Evolutionary conservation across 1,140 invertebrate species (phyloP).

Genomic region (Tachypleus tridentatus): DNA sequence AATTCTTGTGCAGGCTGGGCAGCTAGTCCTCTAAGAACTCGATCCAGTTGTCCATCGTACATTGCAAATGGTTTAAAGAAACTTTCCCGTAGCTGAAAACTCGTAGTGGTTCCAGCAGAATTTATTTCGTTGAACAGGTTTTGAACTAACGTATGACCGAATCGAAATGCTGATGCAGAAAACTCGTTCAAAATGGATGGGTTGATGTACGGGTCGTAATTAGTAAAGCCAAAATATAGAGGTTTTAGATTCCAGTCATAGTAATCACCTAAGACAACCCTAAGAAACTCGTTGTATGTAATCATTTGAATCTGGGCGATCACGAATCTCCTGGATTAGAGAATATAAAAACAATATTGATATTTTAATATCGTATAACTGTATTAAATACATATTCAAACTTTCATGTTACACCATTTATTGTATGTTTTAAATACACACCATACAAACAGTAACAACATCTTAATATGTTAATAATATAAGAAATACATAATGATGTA

Average conservation of each 20-base stretch:
- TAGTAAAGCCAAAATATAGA: constrained; percentile 40
- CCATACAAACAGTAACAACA: no score
- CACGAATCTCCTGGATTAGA: constrained; percentile 52
- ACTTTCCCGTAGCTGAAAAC: constrained; percentile 18
- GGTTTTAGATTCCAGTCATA: constrained; percentile 51
- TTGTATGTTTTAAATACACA: no score
- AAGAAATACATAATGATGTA: no score
- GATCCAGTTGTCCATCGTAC: constrained; percentile 18
- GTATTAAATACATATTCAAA: no score
- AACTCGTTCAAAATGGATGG: constrained; percentile 68
- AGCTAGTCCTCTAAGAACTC: constrained; percentile 17
- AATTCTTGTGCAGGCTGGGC: constrained; percentile 16
- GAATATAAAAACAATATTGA: no score
- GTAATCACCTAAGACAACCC: constrained; percentile 60
- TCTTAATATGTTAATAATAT: no score
- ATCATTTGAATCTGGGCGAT: constrained; percentile 78
- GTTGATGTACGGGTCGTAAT: constrained; percentile 53
- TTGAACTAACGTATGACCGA: constrained; percentile 77
- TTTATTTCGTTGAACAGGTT: constrained; percentile 17
- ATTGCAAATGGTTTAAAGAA: constrained; percentile 24
- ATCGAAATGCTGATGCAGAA: constrained; percentile 61
- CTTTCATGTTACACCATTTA: no score
- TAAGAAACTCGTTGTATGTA: constrained; percentile 73
- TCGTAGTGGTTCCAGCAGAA: background rate
- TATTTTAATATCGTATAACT: no score